phyloP scores from a whole-genome alignment of 2,888 invertebrate genomes.

The Chrysolina americana region DNA sequence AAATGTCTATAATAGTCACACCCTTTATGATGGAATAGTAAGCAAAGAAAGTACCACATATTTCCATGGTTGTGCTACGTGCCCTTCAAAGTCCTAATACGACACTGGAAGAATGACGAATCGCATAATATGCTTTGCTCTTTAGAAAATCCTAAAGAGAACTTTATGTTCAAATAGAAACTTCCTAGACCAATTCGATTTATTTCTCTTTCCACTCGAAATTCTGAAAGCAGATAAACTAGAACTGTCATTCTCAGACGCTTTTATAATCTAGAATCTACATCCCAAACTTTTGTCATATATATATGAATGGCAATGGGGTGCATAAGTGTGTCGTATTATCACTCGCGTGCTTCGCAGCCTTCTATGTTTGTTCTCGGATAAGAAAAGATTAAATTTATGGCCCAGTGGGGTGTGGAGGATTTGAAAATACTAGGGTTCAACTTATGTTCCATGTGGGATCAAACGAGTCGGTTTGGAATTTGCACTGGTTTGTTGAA shows the following conservation, averaged over 20 bases:
- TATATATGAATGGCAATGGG: slow-evolving; percentile 46
- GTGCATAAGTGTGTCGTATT: slow-evolving; percentile 49
- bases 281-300: slow-evolving; percentile 48
- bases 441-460: slow-evolving; percentile 11
- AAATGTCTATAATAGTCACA: too few species aligned
- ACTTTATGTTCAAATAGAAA: background rate
- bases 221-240: slow-evolving; percentile 9
- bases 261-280: slow-evolving; percentile 40
- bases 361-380: slow-evolving; percentile 46
- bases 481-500: background rate
- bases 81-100: too few species aligned
- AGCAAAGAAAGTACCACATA: too few species aligned
- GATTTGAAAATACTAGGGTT: slow-evolving; percentile 22
- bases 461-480: background rate
- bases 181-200: background rate
- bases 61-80: too few species aligned
- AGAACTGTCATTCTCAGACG: slow-evolving; percentile 25
- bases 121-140: background rate
- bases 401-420: slow-evolving; percentile 42
- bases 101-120: background rate
- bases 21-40: too few species aligned
- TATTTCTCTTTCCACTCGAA: slow-evolving; percentile 4
- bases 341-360: slow-evolving; percentile 35
- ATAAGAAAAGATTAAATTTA: slow-evolving; percentile 49
- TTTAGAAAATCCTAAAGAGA: background rate